Conservation (phyloP, 1,140 invertebrate species). For the Oedothorax gibbosus region DNA sequence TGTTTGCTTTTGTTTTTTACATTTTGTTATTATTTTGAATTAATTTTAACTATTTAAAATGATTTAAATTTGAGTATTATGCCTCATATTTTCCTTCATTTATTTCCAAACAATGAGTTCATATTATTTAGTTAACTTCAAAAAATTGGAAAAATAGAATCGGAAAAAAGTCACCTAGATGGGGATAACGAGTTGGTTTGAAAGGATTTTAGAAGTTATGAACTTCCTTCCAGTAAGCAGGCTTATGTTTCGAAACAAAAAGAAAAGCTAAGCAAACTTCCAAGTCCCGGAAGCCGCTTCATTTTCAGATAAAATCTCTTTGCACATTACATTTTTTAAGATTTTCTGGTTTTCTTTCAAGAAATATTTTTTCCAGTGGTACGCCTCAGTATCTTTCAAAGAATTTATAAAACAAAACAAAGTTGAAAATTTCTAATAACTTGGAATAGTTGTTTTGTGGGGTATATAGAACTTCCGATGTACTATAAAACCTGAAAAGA, state of each 20-base stretch:
- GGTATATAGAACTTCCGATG: too few species aligned
- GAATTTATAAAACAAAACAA: too few species aligned
- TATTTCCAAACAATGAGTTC: too few species aligned
- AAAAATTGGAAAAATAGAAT: not conserved
- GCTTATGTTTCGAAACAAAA: constrained; percentile 41
- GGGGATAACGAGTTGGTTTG: constrained; percentile 18
- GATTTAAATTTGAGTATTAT: too few species aligned
- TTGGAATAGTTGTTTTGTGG: too few species aligned
- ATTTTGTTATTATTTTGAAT: too few species aligned
- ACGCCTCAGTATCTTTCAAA: constrained; percentile 5
- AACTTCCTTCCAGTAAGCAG: constrained; percentile 40
- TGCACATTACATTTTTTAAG: constrained; percentile 51
- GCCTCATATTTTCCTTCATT: too few species aligned
- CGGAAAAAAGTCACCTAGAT: constrained; percentile 29
- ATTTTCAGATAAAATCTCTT: constrained; percentile 55
- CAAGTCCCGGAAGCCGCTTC: constrained; percentile 52
- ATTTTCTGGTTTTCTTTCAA: constrained; percentile 27
- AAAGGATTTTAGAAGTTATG: constrained; percentile 52
- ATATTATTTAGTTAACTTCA: too few species aligned
- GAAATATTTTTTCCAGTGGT: constrained; percentile 26
- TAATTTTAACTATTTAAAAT: too few species aligned
- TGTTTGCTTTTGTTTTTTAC: too few species aligned
- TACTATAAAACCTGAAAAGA: too few species aligned
- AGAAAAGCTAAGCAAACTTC: constrained; percentile 49
- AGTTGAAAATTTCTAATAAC: too few species aligned